These are phyloP conservation scores for Epirrhoe alternata DNA, from an alignment of 2,888 invertebrate genomes.

Conservation along the genomic window DNA sequence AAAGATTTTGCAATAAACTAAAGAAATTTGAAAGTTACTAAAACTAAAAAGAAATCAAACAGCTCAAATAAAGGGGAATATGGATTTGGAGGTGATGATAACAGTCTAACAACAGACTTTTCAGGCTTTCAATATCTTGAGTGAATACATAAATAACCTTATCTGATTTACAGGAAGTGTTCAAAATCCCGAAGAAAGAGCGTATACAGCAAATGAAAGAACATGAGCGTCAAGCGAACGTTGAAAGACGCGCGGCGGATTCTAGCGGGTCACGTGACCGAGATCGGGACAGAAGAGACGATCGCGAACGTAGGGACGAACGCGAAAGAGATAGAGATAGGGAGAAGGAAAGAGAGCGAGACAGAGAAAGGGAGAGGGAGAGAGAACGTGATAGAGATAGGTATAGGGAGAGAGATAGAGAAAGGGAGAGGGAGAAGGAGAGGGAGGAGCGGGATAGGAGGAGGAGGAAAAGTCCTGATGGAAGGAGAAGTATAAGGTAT, in stretches of 20 bases:
- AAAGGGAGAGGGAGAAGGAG: constrained; percentile 62
- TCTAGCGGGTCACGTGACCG: constrained; percentile 75
- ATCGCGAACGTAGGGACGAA: constrained; percentile 64
- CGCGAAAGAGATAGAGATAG: constrained; percentile 57
- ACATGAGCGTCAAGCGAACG: constrained; percentile 96
- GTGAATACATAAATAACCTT: not conserved
- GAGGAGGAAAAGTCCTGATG: constrained; percentile 79
- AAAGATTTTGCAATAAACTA: too few relatives aligned
- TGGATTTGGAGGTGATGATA: too few relatives aligned
- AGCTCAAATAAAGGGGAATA: too few relatives aligned
- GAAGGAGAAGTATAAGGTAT: constrained; percentile 76
- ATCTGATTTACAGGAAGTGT: constrained; percentile 80
- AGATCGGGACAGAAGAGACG: constrained; percentile 55
- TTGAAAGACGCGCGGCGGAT: constrained; percentile 76
- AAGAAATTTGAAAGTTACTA: too few relatives aligned
- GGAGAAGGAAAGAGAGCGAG: constrained; percentile 55
- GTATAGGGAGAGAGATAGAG: constrained; percentile 60
- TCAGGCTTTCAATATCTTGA: too few relatives aligned
- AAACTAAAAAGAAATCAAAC: too few relatives aligned
- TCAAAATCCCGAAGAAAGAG: constrained; percentile 97
- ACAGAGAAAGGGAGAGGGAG: constrained; percentile 58
- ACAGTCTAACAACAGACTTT: too few relatives aligned
- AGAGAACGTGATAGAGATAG: constrained; percentile 60
- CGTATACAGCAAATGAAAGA: constrained; percentile 97
- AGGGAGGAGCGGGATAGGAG: constrained; percentile 70